Base-by-base conservation (phyloP, 2,797 vertebrate genomes). In the Natrix natrix region DNA sequence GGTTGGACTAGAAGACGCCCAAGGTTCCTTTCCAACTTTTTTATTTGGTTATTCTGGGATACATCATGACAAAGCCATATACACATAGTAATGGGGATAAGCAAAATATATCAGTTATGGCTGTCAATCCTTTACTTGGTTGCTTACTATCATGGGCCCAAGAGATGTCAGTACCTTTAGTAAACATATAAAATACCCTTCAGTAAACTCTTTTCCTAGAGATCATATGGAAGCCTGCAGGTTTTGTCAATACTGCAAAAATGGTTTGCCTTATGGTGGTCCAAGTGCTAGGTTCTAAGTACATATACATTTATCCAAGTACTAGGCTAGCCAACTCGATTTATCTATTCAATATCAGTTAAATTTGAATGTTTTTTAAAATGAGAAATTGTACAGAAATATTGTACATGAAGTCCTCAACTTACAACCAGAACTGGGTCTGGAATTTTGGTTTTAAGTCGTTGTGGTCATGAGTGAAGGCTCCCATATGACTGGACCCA, bases 391-490 rank as follows among this genome's bases (percentile, higher is more conserved):
- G 8, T 78, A 43, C 16, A 20, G 32, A 43, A 78, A 3, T 78
- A 69, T 69, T 69, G 28, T 69, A 32, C 2, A 0, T 13, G 28
- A 66, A n/a, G 13, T 14, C 13, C 63, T 66, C 5, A 32, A 16
- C 0, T 69, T 69, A 16, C n/a, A 69, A 69, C 66, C n/a, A 69
- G n/a, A 69, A 69, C 5, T 32, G n/a, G 28, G 28, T 69, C 66
- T n/a, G n/a, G 13, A 69, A 69, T 69, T 32, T 2, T 69, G n/a
- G 2, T 17, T 69, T 6, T 32, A 69, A 32, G n/a, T 69, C 6
- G 0, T 32, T 69, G 14, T 2, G 0, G n/a, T 17, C 0, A 7
- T 16, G 32, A 16, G 5, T 32, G 0, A 2, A 69, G n/a, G 14
- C 14, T 14, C 5, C 2, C 66, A 69, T 14, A 69, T 0, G 14